A percentile compares a stretch with the other conserved stretches of the same genome.
Conservation (phyloP, 2,113 vertebrate species). For the Psammodynastes pulverulentus region DNA sequence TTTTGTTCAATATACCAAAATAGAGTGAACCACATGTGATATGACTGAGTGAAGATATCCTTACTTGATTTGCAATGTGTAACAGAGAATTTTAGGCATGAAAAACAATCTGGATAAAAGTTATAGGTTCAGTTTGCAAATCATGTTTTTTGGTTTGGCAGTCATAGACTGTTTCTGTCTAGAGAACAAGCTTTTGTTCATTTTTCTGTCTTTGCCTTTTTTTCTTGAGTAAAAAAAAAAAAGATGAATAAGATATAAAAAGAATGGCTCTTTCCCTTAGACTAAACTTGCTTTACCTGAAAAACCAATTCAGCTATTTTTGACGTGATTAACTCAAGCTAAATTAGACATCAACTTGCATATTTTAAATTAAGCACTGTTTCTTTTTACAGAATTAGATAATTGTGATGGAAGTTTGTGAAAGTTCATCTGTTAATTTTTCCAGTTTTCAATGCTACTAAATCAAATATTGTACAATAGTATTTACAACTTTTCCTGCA, state of each 20-base stretch:
- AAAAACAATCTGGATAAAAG: neutral
- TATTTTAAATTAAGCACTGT: conserved; percentile 37
- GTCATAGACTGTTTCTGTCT: conserved; percentile 4
- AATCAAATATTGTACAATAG: neutral
- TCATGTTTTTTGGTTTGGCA: neutral
- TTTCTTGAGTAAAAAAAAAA: conserved; percentile 8
- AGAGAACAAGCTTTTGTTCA: neutral
- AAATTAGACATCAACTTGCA: conserved; percentile 14
- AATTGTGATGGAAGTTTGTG: conserved; percentile 28
- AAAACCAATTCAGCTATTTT: conserved; percentile 28
- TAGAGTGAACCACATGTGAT: neutral
- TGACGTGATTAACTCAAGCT: conserved; percentile 38
- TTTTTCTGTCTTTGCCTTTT: neutral
- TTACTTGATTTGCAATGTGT: conserved; percentile 35
- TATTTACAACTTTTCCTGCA: neutral
- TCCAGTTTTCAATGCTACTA: neutral
- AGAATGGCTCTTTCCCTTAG: conserved; percentile 25
- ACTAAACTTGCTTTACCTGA: conserved; percentile 37
- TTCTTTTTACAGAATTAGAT: conserved; percentile 25
- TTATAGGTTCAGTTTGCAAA: neutral
- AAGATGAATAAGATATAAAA: conserved; percentile 26
- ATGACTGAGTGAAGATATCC: conserved; percentile 9
- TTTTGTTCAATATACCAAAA: conserved; percentile 27
- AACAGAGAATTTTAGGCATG: conserved; percentile 35
- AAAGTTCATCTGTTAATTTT: neutral